These are phyloP conservation scores for Halichoeres trimaculatus DNA, from an alignment of 2,113 vertebrate genomes.

Conservation along the genomic window DNA sequence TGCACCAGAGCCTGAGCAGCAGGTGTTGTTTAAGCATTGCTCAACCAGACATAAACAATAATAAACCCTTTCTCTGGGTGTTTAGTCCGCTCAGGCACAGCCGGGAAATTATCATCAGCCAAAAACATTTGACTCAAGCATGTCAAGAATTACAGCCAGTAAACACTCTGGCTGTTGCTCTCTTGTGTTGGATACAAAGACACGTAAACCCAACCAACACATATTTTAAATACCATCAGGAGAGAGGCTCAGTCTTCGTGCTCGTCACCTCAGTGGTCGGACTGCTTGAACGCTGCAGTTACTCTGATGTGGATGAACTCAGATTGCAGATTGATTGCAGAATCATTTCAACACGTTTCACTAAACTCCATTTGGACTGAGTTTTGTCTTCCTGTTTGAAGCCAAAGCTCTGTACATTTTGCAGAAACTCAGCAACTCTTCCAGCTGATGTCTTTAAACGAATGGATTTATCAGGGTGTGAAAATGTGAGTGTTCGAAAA, in stretches of 20 bases:
- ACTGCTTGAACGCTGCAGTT: neutral
- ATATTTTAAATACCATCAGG: neutral
- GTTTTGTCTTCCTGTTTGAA: no score
- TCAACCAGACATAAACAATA: conserved; percentile 70
- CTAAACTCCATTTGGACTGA: no score
- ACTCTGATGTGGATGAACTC: conserved; percentile 21
- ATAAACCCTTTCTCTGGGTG: conserved; percentile 53
- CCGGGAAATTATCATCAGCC: conserved; percentile 33
- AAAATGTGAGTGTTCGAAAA: no score
- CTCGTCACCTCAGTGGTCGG: neutral
- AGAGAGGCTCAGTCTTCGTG: neutral
- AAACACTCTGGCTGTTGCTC: conserved; percentile 18
- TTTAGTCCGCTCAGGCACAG: conserved; percentile 41
- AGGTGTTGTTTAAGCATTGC: conserved; percentile 55
- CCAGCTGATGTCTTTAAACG: no score
- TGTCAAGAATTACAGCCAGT: conserved; percentile 31
- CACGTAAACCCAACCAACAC: neutral
- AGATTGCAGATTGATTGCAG: no score
- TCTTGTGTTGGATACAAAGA: conserved; percentile 9
- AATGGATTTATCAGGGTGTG: no score
- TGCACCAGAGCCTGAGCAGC: conserved; percentile 34
- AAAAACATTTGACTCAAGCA: conserved; percentile 8
- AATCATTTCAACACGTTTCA: no score
- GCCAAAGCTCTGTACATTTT: no score
- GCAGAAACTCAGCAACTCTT: no score